Evolutionary conservation across 2,113 vertebrate species (phyloP).

Genomic region (Catagonus wagneri): DNA sequence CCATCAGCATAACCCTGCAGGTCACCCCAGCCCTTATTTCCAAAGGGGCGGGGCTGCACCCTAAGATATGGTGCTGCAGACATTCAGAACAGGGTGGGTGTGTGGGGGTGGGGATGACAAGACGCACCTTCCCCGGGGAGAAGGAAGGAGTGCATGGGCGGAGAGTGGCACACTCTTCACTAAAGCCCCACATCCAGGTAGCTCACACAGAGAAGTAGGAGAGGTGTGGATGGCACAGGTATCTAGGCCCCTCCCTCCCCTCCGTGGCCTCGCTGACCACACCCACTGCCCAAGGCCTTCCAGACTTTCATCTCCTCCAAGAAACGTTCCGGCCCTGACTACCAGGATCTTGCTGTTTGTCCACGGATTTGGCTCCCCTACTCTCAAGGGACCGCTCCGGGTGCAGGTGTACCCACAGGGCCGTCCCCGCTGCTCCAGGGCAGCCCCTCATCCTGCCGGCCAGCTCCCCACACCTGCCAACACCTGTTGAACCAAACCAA

Average conservation of each 20-base stretch:
- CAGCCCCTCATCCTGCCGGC: not conserved
- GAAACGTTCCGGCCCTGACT: not conserved
- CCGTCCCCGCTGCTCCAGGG: not conserved
- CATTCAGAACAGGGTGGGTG: not conserved
- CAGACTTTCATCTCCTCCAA: not conserved
- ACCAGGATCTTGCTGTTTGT: not conserved
- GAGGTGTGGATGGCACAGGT: fast-evolving
- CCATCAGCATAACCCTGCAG: not conserved
- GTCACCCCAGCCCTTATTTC: not conserved
- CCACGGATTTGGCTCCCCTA: not conserved
- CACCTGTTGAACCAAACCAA: constrained; percentile 25
- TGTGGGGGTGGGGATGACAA: not conserved
- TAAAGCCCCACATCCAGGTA: not conserved
- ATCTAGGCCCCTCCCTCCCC: not conserved
- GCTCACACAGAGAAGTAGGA: not conserved
- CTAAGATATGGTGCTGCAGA: not conserved
- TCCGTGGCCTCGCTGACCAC: not conserved
- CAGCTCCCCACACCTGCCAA: not conserved
- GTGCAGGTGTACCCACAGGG: not conserved
- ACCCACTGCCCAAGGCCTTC: not conserved
- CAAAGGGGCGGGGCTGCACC: not conserved
- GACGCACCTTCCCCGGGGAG: not conserved
- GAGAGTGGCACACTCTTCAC: not conserved
- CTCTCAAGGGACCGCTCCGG: not conserved
- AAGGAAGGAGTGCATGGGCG: not conserved